Conservation (phyloP, 2,113 vertebrate species). For the Gnathonemus echidnorhynchus region DNA sequence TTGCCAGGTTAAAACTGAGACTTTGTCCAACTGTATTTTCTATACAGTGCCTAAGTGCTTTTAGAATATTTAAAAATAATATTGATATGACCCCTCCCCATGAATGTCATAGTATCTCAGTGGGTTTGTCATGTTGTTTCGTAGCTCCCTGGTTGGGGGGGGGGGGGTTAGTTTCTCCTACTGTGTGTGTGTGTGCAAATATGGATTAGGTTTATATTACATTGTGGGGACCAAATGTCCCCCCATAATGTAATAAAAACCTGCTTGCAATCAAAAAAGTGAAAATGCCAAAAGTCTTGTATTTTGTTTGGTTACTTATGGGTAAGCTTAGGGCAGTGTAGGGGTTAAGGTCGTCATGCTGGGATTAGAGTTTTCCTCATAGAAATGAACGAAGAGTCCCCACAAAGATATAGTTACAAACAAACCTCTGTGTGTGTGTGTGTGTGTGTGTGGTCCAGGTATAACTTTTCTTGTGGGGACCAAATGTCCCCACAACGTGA, state of each 20-base stretch:
- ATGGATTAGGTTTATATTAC: background rate
- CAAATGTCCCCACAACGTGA: too few species aligned
- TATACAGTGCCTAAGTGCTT: background rate
- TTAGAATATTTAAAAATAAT: background rate
- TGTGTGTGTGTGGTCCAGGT: too few species aligned
- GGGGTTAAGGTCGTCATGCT: background rate
- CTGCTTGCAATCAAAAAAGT: background rate
- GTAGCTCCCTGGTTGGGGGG: background rate
- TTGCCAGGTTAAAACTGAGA: background rate
- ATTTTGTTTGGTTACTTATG: background rate
- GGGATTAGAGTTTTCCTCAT: background rate
- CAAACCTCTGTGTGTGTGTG: background rate
- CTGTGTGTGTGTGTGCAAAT: background rate
- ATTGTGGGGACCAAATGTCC: background rate
- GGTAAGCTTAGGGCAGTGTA: background rate
- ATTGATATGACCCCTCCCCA: background rate
- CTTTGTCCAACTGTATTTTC: background rate
- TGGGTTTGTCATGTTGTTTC: background rate
- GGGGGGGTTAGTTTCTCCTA: background rate
- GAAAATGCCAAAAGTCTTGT: background rate
- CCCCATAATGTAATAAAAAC: too few species aligned
- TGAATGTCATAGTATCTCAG: background rate
- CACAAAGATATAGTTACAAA: too few species aligned
- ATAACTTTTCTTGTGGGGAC: too few species aligned
- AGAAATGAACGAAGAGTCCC: background rate